Evolutionary conservation across 2,113 vertebrate genomes (phyloP).

Genomic region (Ellobius talpinus): DNA sequence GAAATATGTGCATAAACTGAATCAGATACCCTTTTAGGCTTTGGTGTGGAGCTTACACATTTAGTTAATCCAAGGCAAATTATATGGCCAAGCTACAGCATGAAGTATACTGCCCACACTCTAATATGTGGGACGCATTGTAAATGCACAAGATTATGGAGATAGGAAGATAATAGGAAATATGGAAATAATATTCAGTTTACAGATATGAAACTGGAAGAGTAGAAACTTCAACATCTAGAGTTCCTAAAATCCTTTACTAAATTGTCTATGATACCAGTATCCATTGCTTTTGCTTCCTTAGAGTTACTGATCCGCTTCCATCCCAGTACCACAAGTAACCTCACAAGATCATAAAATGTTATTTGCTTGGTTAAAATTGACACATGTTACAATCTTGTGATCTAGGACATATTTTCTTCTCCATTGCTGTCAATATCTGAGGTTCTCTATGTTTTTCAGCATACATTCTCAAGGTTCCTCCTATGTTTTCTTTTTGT

Average conservation of each 20-base stretch:
- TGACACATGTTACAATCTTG: background rate
- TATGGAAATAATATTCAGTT: background rate
- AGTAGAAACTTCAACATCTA: background rate
- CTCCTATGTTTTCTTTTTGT: background rate
- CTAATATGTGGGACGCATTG: fast-evolving
- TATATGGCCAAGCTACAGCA: background rate
- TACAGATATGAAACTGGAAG: background rate
- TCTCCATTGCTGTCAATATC: background rate
- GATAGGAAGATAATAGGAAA: background rate
- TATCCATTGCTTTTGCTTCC: background rate
- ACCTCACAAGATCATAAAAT: background rate
- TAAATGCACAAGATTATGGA: background rate
- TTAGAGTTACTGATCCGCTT: background rate
- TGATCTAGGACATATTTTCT: background rate
- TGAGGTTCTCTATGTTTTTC: background rate
- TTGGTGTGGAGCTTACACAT: background rate
- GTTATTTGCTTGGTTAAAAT: background rate
- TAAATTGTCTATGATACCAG: background rate
- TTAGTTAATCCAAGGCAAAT: background rate
- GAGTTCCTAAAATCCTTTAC: background rate
- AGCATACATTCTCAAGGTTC: background rate
- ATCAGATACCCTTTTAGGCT: background rate
- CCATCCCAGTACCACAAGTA: background rate
- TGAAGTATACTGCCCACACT: background rate
- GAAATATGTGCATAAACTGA: background rate